Evolutionary conservation across 2,888 invertebrate genomes (phyloP), one percentile per base, ranked within the genome.

Genomic region (Dyspetes luteomarginatus): DNA sequence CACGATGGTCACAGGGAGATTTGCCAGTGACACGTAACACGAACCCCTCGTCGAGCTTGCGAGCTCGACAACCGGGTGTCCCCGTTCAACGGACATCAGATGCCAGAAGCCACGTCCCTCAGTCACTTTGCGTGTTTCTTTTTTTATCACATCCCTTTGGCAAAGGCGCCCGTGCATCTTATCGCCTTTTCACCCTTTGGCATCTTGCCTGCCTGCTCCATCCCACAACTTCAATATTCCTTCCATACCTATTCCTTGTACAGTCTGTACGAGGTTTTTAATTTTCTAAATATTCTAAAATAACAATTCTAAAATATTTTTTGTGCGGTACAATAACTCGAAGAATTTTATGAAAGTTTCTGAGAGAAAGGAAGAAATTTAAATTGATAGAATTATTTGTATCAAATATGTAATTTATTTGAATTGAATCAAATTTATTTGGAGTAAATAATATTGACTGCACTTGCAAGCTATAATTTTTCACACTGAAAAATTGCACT

Each of bases 1-100:
- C 65, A 56, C 62, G 68, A 77, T 77, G 64, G 68, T 56, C 64
- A 48, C 65, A 55, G 71, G 55, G 72, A 81, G 48, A 77, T 81
- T 81, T 77, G 72, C 77, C 73, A 64, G 81, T 62, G 65, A 65
- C 24, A 52, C 60, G 58, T 7, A 50, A 7, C 26, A 24, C 28
- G 3, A 64, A 24, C 45, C 72, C 22, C 50, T 30, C 50, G 56
- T 73, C 68, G 60, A 58, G 65, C 30, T 17, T 19, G 26, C 43
- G 9, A 64, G 48, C 28, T 41, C 60, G 64, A 52, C 67, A 48
- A 24, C 52, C 30, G 22, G 17, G 45, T 62, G 22, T 28, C 75
- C 48, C 36, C 71, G 26, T 48, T 43, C 36, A 55, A 26, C 45
- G 28, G 36, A n/a, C 30, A 60, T 15, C 56, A 36, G 36, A 45